Evolutionary conservation across 2,113 vertebrate species (phyloP), one percentile per base, ranked within the genome.

Genomic region (Oreotragus oreotragus): DNA sequence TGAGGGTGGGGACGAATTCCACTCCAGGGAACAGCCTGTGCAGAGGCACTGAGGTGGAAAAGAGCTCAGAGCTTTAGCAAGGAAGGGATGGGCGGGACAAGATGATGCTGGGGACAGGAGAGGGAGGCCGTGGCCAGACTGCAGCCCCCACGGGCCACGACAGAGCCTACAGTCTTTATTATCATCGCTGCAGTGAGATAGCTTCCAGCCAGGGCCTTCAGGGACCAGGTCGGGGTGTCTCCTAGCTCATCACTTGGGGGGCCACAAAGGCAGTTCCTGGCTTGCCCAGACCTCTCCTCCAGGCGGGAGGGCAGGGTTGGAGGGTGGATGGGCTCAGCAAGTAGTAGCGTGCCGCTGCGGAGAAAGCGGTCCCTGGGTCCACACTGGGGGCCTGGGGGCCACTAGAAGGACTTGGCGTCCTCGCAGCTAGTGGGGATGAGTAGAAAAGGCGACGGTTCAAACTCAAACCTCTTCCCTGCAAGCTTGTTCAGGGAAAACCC

Each of bases 311-410:
- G 17, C 49, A 70, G n/a, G n/a, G n/a, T 70, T 36, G 66, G n/a
- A 39, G 5, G 0, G 3, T 1, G 28, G 43, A 6, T 0, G 10
- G 43, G 4, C 33, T 27, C 21, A 7, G 70, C 45, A 17, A 33
- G 43, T 0, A 0, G n/a, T 0, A 0, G 2, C 0, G 7, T 6
- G 70, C 80, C 5, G 0, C 53, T 2, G 5, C 1, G 2, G 8
- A 51, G 19, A 47, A 87, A 25, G 15, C 1, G 16, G 49, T 28
- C 58, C 33, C 23, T 3, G 70, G 12, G 33, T 7, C 16, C 39
- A 84, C 5, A 43, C 27, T 1, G 3, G 45, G 30, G 13, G 5
- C 8, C 64, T 76, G 19, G 84, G 19, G 76, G 17, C 85, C 45
- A n/a, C 21, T 2, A 3, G 6, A 5, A 62, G 80, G 28, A 96